These are phyloP conservation scores for Monoplex corrugatus DNA, from an alignment of 2,888 invertebrate species.

Conservation along the genomic window DNA sequence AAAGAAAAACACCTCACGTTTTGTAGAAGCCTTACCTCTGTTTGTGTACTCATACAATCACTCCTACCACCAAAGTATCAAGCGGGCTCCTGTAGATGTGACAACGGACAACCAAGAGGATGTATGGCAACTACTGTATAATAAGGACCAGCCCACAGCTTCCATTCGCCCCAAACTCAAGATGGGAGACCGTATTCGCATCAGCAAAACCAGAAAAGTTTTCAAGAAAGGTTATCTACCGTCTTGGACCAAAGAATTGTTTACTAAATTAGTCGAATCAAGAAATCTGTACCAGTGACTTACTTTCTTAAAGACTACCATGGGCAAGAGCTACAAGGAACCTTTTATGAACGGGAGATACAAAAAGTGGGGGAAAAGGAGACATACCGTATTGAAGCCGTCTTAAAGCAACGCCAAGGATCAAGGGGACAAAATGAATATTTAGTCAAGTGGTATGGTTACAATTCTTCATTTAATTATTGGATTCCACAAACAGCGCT, in stretches of 20 bases:
- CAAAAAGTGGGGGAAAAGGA: slow-evolving; percentile 25
- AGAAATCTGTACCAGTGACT: slow-evolving; percentile 24
- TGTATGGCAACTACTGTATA: too few relatives aligned
- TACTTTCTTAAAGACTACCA: slow-evolving; percentile 51
- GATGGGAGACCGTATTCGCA: too few relatives aligned
- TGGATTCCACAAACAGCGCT: slow-evolving; percentile 42
- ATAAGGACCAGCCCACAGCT: too few relatives aligned
- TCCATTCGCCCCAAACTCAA: too few relatives aligned
- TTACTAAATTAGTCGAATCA: slow-evolving; percentile 51
- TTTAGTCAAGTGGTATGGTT: slow-evolving; percentile 52
- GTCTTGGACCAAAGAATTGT: slow-evolving; percentile 56
- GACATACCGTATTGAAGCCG: too few relatives aligned
- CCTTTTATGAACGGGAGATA: slow-evolving; percentile 51
- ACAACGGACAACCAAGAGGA: too few relatives aligned
- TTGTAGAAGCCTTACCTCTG: too few relatives aligned
- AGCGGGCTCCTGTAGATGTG: too few relatives aligned
- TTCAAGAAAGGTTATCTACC: slow-evolving; percentile 59
- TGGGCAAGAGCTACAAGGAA: slow-evolving; percentile 51
- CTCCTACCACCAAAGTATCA: too few relatives aligned
- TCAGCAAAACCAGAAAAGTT: too few relatives aligned
- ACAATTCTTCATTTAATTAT: slow-evolving; percentile 45
- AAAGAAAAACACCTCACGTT: slow-evolving; percentile 38
- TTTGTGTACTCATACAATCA: too few relatives aligned
- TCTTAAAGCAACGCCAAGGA: slow-evolving; percentile 33
- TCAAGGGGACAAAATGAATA: slow-evolving; percentile 18